phyloP scores from a whole-genome alignment of 2,888 invertebrate species.

The Caenorhabditis imperialis region DNA sequence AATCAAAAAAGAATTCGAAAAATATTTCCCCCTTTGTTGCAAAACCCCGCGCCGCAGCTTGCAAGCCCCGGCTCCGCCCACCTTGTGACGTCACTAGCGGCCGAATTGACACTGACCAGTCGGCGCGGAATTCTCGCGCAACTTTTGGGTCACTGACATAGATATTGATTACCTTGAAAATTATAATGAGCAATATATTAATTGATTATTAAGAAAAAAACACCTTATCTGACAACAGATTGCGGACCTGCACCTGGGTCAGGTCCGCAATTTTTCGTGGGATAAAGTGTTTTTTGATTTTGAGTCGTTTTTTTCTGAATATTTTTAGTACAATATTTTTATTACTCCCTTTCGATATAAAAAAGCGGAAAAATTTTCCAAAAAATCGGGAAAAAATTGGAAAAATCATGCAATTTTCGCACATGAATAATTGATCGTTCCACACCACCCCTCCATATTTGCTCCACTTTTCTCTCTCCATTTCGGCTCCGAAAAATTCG shows the following conservation, averaged over 20 bases:
- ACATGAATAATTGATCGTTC: conserved; percentile 32
- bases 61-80: conserved; percentile 25
- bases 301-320: too few species aligned
- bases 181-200: neutral
- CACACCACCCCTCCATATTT: conserved; percentile 5
- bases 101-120: conserved; percentile 38
- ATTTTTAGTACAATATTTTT: too few species aligned
- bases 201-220: neutral
- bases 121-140: conserved; percentile 8
- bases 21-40: neutral
- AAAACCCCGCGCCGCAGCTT: conserved; percentile 8
- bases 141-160: conserved; percentile 13
- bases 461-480: neutral
- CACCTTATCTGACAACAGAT: too few species aligned
- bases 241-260: too few species aligned
- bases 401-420: too few species aligned
- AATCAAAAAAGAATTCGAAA: conserved; percentile 2
- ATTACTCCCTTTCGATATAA: too few species aligned
- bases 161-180: conserved; percentile 26
- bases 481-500: conserved; percentile 3
- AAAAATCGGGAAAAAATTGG: neutral
- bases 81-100: conserved; percentile 38
- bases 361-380: neutral
- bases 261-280: too few species aligned
- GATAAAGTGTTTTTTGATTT: too few species aligned